phyloP scores from a whole-genome alignment of 2,888 invertebrate species.

The Helobdella robusta region DNA sequence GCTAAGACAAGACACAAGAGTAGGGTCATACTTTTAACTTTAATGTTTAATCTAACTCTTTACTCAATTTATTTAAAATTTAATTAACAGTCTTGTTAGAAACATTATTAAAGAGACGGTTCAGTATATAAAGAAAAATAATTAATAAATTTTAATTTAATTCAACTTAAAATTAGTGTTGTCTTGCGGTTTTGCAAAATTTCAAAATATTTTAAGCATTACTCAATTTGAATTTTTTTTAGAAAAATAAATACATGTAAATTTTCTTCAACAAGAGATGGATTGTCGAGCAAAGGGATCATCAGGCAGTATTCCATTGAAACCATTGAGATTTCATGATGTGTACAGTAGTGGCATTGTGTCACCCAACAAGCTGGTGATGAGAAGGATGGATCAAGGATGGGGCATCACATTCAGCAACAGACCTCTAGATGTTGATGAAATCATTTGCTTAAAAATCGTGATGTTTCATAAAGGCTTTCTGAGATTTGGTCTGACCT shows the following conservation, averaged over 20 bases:
- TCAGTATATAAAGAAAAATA: too few species aligned
- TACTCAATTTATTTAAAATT: too few species aligned
- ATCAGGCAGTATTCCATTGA: neutral
- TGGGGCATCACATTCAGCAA: slow-evolving; percentile 9
- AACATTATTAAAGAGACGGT: too few species aligned
- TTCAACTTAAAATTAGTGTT: too few species aligned
- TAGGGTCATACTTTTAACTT: too few species aligned
- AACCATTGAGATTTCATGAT: slow-evolving; percentile 17
- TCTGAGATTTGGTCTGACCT: slow-evolving; percentile 14
- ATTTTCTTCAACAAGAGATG: neutral
- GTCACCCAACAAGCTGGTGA: slow-evolving; percentile 14
- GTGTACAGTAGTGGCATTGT: neutral
- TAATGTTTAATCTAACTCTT: too few species aligned
- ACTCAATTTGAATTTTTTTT: slow-evolving; percentile 4
- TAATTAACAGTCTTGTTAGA: too few species aligned
- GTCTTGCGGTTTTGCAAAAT: too few species aligned
- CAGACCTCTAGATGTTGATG: slow-evolving; percentile 8
- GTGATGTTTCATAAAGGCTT: slow-evolving; percentile 23
- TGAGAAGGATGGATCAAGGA: slow-evolving; percentile 18
- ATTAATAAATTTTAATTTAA: too few species aligned
- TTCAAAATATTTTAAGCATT: neutral
- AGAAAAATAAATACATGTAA: too few species aligned
- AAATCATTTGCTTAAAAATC: slow-evolving; percentile 21
- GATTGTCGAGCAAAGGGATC: neutral
- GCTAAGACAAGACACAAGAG: too few species aligned